Evolutionary conservation across 2,888 invertebrate genomes (phyloP).

Genomic region (Nemurella pictetii): DNA sequence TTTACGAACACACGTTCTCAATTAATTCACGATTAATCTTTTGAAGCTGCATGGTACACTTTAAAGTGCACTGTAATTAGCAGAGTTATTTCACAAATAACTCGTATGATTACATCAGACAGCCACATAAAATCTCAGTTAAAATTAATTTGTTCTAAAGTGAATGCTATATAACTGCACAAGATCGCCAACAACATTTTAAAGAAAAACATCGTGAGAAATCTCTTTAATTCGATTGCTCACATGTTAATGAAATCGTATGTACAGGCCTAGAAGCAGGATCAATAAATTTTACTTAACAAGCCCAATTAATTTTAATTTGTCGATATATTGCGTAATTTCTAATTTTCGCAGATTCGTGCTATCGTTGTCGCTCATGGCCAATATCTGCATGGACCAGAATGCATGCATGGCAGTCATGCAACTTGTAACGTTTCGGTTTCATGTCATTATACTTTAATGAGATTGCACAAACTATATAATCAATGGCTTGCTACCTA

Average conservation of each 20-base stretch:
- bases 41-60: background rate
- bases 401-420: background rate
- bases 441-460: background rate
- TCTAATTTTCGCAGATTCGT: background rate
- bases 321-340: background rate
- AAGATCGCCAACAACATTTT: background rate
- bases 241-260: background rate
- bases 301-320: background rate
- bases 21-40: background rate
- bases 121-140: background rate
- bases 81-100: background rate
- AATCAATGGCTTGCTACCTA: too few relatives aligned
- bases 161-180: background rate
- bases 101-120: background rate
- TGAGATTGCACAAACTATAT: too few relatives aligned
- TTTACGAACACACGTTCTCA: background rate
- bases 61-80: background rate
- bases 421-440: background rate
- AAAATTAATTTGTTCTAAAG: background rate
- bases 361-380: background rate
- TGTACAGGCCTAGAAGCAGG: background rate
- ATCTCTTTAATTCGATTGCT: background rate
- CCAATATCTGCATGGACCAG: background rate
- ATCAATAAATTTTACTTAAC: background rate
- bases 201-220: background rate